These are phyloP conservation scores for Ovis canadensis DNA, from an alignment of 2,113 vertebrate species.

Conservation along the genomic window DNA sequence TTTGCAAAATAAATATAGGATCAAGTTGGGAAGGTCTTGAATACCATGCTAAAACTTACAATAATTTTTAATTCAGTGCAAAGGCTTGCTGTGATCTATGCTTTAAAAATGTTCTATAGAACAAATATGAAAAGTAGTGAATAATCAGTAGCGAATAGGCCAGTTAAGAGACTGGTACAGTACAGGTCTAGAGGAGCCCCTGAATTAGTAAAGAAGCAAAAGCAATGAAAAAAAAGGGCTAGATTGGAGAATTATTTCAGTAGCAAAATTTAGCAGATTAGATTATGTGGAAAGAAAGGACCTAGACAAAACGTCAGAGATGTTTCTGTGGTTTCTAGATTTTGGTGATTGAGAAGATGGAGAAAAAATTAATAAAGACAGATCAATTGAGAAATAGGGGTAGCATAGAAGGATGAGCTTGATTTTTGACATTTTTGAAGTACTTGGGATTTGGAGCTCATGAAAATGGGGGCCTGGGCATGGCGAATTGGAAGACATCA, in stretches of 20 bases:
- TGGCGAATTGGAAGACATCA: background rate
- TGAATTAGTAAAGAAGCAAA: background rate
- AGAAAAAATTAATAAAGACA: background rate
- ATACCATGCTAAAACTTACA: background rate
- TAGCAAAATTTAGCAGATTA: background rate
- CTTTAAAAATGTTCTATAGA: background rate
- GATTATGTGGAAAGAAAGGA: background rate
- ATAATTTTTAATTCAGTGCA: background rate
- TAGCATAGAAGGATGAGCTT: background rate
- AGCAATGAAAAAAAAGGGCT: background rate
- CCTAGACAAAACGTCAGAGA: background rate
- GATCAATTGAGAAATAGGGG: background rate
- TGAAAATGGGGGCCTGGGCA: background rate
- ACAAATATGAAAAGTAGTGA: background rate
- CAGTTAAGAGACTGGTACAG: background rate
- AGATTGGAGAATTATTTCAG: background rate
- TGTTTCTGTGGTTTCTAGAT: background rate
- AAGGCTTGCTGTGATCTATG: background rate
- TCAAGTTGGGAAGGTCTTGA: background rate
- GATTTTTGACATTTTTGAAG: background rate
- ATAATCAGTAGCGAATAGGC: background rate
- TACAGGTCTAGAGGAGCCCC: background rate
- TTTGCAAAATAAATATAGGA: background rate
- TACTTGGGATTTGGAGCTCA: background rate
- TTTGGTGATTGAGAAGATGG: background rate